phyloP scores from a whole-genome alignment of 1,140 invertebrate species.

The Calosoma granatense region DNA sequence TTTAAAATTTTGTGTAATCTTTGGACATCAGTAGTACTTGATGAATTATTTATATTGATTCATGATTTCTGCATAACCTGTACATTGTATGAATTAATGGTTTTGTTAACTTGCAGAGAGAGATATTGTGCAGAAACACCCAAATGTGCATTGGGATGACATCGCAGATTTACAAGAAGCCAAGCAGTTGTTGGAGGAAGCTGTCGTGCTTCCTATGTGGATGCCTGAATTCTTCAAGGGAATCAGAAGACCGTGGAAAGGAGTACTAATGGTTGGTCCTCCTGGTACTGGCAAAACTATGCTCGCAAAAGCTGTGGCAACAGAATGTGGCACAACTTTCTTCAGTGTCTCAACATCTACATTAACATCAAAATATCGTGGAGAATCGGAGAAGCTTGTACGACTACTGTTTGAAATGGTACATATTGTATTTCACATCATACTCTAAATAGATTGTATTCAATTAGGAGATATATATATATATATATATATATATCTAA shows the following conservation, averaged over 20 bases:
- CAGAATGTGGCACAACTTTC: conserved; percentile 98
- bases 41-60: no score
- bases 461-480: no score
- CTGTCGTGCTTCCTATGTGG: conserved; percentile 94
- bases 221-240: conserved; percentile 98
- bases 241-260: conserved; percentile 84
- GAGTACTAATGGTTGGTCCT: conserved; percentile 94
- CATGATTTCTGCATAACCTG: no score
- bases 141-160: conserved; percentile 94
- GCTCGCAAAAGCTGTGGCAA: conserved; percentile 98
- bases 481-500: no score
- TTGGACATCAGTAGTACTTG: no score
- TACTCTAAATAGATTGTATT: background rate
- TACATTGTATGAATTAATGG: no score
- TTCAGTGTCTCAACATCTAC: conserved; percentile 98
- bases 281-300: conserved; percentile 98
- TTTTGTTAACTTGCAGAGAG: conserved; percentile 61
- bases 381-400: conserved; percentile 98
- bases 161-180: conserved; percentile 95
- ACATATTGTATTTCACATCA: conserved; percentile 21
- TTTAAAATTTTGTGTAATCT: no score
- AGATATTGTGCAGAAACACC: conserved; percentile 97
- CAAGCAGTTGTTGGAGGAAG: conserved; percentile 91
- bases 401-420: conserved; percentile 97
- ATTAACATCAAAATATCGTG: conserved; percentile 95